Conservation (phyloP, 2,888 invertebrate genomes). For the Epicampocera succincta region DNA sequence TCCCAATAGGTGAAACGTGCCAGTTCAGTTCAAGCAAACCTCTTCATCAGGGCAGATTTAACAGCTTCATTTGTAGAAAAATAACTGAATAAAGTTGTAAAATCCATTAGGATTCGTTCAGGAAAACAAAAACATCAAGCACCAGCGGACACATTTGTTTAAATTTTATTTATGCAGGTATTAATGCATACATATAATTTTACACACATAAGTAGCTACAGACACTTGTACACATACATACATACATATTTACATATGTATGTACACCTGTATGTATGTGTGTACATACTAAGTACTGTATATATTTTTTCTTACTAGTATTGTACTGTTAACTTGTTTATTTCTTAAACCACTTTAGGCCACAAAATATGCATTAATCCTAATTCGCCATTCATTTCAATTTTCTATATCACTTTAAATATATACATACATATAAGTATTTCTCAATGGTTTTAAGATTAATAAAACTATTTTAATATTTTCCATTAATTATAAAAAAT, state of each 20-base stretch:
- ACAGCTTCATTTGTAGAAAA: conserved; percentile 18
- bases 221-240: no score
- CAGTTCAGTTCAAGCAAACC: background rate
- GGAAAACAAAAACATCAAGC: background rate
- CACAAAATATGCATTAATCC: no score
- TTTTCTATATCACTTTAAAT: no score
- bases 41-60: background rate
- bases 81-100: background rate
- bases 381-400: no score
- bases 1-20: conserved; percentile 23
- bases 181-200: background rate
- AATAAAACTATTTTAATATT: conserved; percentile 18
- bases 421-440: no score
- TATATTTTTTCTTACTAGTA: background rate
- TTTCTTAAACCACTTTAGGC: no score
- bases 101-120: background rate
- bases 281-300: background rate
- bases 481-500: conserved; percentile 1
- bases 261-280: background rate
- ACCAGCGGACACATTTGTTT: conserved; percentile 3
- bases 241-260: background rate
- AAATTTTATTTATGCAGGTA: background rate
- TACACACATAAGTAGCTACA: no score
- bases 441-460: background rate
- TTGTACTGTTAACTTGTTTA: background rate